Base-by-base conservation (phyloP, 2,113 vertebrate genomes). In the Odontesthes bonariensis region DNA sequence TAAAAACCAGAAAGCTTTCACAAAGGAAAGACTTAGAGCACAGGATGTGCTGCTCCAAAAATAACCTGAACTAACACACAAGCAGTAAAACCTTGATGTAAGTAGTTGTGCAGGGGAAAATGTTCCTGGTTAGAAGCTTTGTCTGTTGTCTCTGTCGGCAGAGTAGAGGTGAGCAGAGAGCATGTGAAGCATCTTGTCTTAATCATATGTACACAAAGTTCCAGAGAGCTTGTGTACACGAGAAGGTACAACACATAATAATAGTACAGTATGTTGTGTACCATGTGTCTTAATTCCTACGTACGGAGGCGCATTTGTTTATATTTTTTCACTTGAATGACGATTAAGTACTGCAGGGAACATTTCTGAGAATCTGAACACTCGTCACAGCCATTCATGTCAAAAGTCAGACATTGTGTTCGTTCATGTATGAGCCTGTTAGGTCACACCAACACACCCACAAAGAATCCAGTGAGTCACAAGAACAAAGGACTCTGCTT, bases 381-480 rank as follows among this genome's bases (percentile, higher is more conserved):
- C 32, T 32, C 20, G 42, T 49, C 51, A 9, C n/a, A 44, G 59
- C 40, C 35, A 46, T 19, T 23, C 35, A 38, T 38, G 35, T 38
- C 27, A 57, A 8, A 12, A 31, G 64, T 67, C 54, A 55, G 20
- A 81, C 52, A 77, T 54, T 63, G n/a, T 40, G 44, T 17, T 20
- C 47, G 54, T 79, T 47, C 70, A 44, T 81, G 77, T 81, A 46
- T 20, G 1, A 73, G 69, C 63, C 0, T 73, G 72, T 84, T 40
- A 44, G 22, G 54, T 51, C 58, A 69, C 12, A 40, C 19, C 33
- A 40, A 35, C 61, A 35, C 61, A 62, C 61, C 73, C 61, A 70
- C 69, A 61, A 44, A 63, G 70, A 77, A 73, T 44, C 9, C 20
- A 47, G 6, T 82, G 83, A 86, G 61, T 79, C 83, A 86, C 38